Evolutionary conservation across 2,113 vertebrate species (phyloP), one percentile per base, ranked within the genome.

Genomic region (Tautogolabrus adspersus): DNA sequence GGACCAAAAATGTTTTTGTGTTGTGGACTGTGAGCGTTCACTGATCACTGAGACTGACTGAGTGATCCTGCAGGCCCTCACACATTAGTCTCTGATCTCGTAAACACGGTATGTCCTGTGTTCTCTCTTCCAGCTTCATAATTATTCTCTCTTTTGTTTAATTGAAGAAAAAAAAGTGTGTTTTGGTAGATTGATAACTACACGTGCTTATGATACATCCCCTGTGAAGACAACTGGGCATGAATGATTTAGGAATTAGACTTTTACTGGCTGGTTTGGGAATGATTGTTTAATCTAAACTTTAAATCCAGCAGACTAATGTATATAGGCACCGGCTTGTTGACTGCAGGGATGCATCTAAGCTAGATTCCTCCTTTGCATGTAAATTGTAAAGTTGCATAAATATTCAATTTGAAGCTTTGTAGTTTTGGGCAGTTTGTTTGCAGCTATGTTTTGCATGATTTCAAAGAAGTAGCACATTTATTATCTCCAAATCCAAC

Each of bases 1-100:
- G 57, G 70, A 76, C 54, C 57, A 12, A 37, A 54, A 75, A 73
- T 75, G 61, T 66, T 72, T 34, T 59, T 47, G 59, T 81, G 75
- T 58, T 75, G 30, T 49, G 65, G 72, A 61, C 74, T 57, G 44
- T 52, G 38, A 19, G 74, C 42, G 81, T 58, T 69, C 49, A 75
- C 30, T 75, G 76, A 83, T 63, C 15, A 18, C 30, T 54, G 10
- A 59, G 51, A 71, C 69, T n/a, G 38, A 55, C 47, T 60, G 26
- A 38, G 46, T 49, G 49, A 58, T 63, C 72, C 37, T 55, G 66
- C 66, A 72, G 66, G 26, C 62, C 47, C 49, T 66, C 34, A 22
- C 30, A 62, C 12, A 2, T 19, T 23, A 65, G 64, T 70, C 16
- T 57, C 30, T 34, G 22, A 77, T 54, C 21, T 26, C 0, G 15